These are phyloP conservation scores for Gymnothorax reevesii DNA, from an alignment of 2,797 vertebrate species.

Conservation along the genomic window DNA sequence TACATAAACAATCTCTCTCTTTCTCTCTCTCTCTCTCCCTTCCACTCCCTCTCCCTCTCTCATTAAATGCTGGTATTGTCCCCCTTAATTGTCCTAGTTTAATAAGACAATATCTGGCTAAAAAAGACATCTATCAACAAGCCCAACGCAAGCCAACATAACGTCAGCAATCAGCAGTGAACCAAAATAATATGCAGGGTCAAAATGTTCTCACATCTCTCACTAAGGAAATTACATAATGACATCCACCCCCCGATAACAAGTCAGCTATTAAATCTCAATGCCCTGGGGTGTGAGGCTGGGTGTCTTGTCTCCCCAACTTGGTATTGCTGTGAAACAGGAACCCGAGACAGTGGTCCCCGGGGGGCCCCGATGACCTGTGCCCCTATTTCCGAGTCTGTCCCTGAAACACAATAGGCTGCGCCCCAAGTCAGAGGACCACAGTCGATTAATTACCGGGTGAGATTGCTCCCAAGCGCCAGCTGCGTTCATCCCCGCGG, in stretches of 20 bases:
- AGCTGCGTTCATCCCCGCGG: conserved; percentile 59
- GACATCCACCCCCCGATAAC: conserved; percentile 49
- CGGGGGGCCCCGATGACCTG: conserved; percentile 65
- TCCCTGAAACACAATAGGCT: conserved; percentile 79
- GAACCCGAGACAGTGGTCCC: conserved; percentile 36
- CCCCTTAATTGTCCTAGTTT: conserved; percentile 20
- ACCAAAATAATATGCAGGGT: conserved; percentile 42
- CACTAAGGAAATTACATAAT: conserved; percentile 27
- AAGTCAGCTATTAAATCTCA: conserved; percentile 34
- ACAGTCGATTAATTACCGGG: conserved; percentile 74
- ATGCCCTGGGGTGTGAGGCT: conserved; percentile 19
- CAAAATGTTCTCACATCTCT: conserved; percentile 41
- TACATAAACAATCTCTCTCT: conserved; percentile 15
- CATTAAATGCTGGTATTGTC: background rate
- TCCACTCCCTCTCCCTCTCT: background rate
- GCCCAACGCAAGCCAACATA: conserved; percentile 46
- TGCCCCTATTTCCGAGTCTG: conserved; percentile 73
- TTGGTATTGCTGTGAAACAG: conserved; percentile 43
- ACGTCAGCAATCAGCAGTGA: conserved; percentile 55
- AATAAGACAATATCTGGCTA: conserved; percentile 43
- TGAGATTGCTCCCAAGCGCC: conserved; percentile 57
- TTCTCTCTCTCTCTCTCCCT: background rate
- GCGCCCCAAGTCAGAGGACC: conserved; percentile 59
- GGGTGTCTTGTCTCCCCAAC: conserved; percentile 30
- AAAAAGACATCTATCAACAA: conserved; percentile 51